These are phyloP conservation scores for Muscicapa adusta DNA, from an alignment of 2,113 vertebrate species.

Conservation along the genomic window DNA sequence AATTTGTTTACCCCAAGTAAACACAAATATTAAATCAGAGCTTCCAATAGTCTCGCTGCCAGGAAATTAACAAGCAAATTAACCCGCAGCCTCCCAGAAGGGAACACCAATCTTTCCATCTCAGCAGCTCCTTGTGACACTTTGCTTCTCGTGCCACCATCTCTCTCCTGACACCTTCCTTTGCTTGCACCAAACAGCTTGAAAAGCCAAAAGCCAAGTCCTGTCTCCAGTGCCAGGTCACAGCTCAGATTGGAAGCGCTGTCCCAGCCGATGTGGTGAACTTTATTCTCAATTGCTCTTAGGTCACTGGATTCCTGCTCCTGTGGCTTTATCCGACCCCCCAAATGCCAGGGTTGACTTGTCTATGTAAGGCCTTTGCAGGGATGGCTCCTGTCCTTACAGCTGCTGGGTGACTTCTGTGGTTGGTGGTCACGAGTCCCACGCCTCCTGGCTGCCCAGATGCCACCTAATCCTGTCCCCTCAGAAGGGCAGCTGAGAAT, in stretches of 20 bases:
- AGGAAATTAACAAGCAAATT: conserved; percentile 21
- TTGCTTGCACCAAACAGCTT: neutral
- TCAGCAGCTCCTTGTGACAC: neutral
- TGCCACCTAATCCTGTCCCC: conserved; percentile 58
- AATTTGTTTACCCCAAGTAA: conserved; percentile 25
- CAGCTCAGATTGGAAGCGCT: neutral
- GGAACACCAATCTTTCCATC: neutral
- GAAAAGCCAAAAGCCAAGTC: neutral
- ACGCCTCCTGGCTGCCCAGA: conserved; percentile 35
- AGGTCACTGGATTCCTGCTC: conserved; percentile 60
- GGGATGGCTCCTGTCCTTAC: neutral
- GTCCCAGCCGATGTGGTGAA: neutral
- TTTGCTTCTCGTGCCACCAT: accelerated
- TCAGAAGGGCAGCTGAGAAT: conserved; percentile 74
- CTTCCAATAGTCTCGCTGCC: neutral
- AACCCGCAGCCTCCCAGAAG: neutral
- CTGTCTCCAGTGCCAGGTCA: neutral
- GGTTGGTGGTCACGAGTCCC: conserved; percentile 24
- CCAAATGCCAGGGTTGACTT: conserved; percentile 56
- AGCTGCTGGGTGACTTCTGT: conserved; percentile 50
- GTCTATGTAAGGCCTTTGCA: conserved; percentile 32
- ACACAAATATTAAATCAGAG: conserved; percentile 47
- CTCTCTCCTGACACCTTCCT: neutral
- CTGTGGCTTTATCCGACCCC: neutral
- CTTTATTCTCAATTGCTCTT: conserved; percentile 50